Evolutionary conservation across 1,140 invertebrate species (phyloP).

Genomic region (Latrodectus geometricus): DNA sequence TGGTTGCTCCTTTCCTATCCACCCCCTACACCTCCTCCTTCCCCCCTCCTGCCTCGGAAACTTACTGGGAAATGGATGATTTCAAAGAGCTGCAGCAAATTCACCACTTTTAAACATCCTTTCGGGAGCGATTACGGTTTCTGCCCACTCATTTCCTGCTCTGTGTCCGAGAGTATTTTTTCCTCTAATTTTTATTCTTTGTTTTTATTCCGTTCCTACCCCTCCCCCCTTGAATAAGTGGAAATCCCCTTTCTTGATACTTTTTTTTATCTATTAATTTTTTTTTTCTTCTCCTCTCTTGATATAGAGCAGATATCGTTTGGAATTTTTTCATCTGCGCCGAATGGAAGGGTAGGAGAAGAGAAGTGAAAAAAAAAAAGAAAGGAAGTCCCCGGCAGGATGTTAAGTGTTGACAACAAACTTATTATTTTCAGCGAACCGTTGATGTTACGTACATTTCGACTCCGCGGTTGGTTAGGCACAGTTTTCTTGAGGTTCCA

Average conservation of each 20-base stretch:
- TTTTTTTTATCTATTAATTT: too few relatives aligned
- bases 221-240: not conserved
- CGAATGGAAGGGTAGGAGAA: too few relatives aligned
- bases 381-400: too few relatives aligned
- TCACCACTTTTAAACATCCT: conserved; percentile 51
- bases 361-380: too few relatives aligned
- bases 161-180: conserved; percentile 1
- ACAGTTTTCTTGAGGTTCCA: too few relatives aligned
- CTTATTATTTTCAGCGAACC: too few relatives aligned
- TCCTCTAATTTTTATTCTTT: not conserved
- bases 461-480: too few relatives aligned
- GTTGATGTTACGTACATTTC: too few relatives aligned
- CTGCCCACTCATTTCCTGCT: conserved; percentile 51
- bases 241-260: not conserved
- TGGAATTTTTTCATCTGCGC: too few relatives aligned
- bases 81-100: conserved; percentile 31
- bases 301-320: too few relatives aligned
- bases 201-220: not conserved
- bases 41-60: conserved; percentile 21
- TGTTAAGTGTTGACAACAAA: too few relatives aligned
- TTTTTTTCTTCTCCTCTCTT: conserved; percentile 2
- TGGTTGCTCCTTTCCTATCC: not conserved
- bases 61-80: conserved; percentile 52
- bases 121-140: conserved; percentile 44
- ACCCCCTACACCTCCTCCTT: not conserved